A percentile compares a stretch with the other conserved stretches of the same genome.
Conservation (phyloP, 1,140 invertebrate genomes). For the Zaprionus capensis region DNA sequence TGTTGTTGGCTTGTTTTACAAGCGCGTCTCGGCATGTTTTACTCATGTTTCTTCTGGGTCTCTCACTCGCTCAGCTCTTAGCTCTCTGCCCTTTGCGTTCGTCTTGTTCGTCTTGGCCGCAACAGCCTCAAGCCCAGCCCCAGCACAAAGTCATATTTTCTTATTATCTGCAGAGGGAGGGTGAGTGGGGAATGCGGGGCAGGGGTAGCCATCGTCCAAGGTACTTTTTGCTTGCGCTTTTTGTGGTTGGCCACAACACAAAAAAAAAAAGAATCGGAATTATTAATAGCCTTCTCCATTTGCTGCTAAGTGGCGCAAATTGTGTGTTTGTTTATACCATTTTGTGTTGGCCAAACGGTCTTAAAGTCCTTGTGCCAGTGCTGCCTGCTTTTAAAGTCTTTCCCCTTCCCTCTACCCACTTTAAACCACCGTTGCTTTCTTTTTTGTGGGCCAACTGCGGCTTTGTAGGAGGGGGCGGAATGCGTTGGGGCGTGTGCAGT, state of each 20-base stretch:
- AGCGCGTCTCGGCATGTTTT: slow-evolving; percentile 71
- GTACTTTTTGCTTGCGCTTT: slow-evolving; percentile 60
- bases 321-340: slow-evolving; percentile 83
- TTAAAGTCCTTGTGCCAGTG: slow-evolving; percentile 56
- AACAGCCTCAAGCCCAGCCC: slow-evolving; percentile 46
- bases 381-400: slow-evolving; percentile 28
- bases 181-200: background rate
- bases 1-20: slow-evolving; percentile 67
- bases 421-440: slow-evolving; percentile 26
- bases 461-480: background rate
- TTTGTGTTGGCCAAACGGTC: slow-evolving; percentile 52
- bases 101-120: slow-evolving; percentile 40
- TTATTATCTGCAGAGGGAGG: slow-evolving; percentile 62
- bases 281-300: slow-evolving; percentile 81
- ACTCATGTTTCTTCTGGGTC: slow-evolving; percentile 54
- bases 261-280: slow-evolving; percentile 65
- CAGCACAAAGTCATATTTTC: slow-evolving; percentile 76
- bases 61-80: slow-evolving; percentile 11
- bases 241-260: slow-evolving; percentile 61
- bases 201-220: slow-evolving; percentile 4
- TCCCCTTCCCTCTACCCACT: background rate
- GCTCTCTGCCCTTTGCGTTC: slow-evolving; percentile 52
- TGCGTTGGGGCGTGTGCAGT: slow-evolving; percentile 37
- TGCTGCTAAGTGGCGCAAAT: slow-evolving; percentile 82
- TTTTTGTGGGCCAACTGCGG: slow-evolving; percentile 16